Conservation (phyloP, 2,888 invertebrate species). For the Calameuta pallipes region DNA sequence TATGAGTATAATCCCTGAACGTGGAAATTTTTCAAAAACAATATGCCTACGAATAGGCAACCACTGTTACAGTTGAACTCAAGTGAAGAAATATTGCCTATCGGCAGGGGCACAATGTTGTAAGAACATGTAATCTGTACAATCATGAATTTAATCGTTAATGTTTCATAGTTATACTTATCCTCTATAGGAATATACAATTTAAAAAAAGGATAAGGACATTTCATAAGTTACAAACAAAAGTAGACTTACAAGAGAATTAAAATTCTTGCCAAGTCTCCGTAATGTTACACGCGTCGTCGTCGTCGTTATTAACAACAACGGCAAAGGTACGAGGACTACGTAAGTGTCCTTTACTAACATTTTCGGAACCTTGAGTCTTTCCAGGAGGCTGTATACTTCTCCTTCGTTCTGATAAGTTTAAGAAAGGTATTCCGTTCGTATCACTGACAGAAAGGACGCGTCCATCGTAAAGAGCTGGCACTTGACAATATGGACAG, state of each 20-base stretch:
- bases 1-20: too few species aligned
- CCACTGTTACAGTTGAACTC: too few species aligned
- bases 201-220: conserved; percentile 7
- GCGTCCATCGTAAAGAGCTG: conserved; percentile 44
- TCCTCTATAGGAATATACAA: neutral
- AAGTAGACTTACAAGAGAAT: neutral
- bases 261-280: conserved; percentile 33
- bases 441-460: conserved; percentile 20
- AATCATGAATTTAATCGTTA: neutral
- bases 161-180: neutral
- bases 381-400: neutral
- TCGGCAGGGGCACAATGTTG: neutral
- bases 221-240: conserved; percentile 6
- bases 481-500: conserved; percentile 57
- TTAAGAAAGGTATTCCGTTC: neutral
- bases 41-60: too few species aligned
- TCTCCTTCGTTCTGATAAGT: conserved; percentile 10
- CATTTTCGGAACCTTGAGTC: conserved; percentile 18
- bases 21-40: too few species aligned
- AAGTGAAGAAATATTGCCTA: too few species aligned
- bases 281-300: conserved; percentile 28
- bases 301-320: conserved; percentile 25
- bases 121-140: neutral
- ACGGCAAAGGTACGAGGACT: conserved; percentile 30
- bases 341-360: conserved; percentile 1